Base-by-base conservation (phyloP, 1,140 invertebrate species). In the Phortica variegata region DNA sequence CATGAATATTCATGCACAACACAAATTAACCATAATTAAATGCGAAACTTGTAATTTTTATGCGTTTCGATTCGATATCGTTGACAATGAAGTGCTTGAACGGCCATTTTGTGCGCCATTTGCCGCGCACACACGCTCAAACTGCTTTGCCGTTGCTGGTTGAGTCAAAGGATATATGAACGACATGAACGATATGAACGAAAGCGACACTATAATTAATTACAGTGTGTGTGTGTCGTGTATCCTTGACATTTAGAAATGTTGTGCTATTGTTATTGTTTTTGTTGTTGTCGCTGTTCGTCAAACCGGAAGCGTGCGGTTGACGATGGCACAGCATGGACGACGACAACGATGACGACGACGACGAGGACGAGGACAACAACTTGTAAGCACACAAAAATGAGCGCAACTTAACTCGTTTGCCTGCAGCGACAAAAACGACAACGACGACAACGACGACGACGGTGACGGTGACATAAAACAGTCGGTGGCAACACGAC, bases 191-290 rank as follows among this genome's bases (percentile, higher is more conserved):
- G 29, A 31, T 8, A 31, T n/a, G n/a, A n/a, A 56, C 59, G 49
- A 52, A 58, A 59, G 60, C 56, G 46, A 47, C 60, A 62, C 60
- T 56, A 62, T 62, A 62, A 62, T 62, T 62, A 62, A 62, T 62
- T 62, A 58, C 60, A 56, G 59, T 55, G 52, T 62, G 49, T 18
- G 50, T 54, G 48, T 43, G 54, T 61, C 59, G 58, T 58, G 60
- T 61, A 61, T 62, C 60, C 60, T 62, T 62, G 60, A 62, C 60
- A 62, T 62, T 62, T 62, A 52, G 60, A 41, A 49, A 60, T 12
- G 26, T 29, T 29, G 26, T 29, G 26, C 26, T 26, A 15, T 17
- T 19, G 37, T 19, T 37, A 29, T 21, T 31, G 21, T 26, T 41
- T 45, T 41, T 34, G 33, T 34, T 23, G 56, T 33, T 23, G 17